phyloP scores from a whole-genome alignment of 2,113 vertebrate species.

The Sigmodon hispidus region DNA sequence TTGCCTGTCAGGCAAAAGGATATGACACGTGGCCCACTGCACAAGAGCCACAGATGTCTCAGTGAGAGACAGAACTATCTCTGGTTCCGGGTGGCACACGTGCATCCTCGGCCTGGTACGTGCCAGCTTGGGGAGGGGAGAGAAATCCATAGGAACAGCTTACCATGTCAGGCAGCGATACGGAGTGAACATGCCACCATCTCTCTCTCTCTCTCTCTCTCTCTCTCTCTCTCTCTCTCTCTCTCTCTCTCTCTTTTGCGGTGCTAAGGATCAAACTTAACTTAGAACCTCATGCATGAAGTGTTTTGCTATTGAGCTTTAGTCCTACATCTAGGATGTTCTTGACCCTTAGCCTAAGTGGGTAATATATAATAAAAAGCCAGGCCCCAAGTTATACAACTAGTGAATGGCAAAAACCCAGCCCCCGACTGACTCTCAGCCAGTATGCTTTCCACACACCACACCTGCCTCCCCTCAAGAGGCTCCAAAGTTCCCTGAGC shows the following conservation, averaged over 20 bases:
- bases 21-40: background rate
- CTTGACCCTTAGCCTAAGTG: background rate
- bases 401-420: background rate
- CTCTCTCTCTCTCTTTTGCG: background rate
- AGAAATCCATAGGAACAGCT: background rate
- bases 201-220: background rate
- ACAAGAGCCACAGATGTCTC: background rate
- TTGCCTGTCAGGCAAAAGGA: slow-evolving; percentile 1
- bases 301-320: background rate
- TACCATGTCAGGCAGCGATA: background rate
- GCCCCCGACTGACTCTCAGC: slow-evolving; percentile 2
- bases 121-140: background rate
- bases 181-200: background rate
- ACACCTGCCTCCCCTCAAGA: background rate
- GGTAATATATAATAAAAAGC: slow-evolving; percentile 31
- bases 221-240: too few species aligned
- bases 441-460: background rate
- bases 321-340: background rate
- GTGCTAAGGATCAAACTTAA: background rate
- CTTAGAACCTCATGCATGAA: background rate
- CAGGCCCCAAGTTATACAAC: slow-evolving; percentile 20
- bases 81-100: background rate
- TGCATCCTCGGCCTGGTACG: background rate
- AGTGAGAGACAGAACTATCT: background rate
- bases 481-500: background rate